Evolutionary conservation across 2,113 vertebrate species (phyloP).

Genomic region (Leucopsar rothschildi): DNA sequence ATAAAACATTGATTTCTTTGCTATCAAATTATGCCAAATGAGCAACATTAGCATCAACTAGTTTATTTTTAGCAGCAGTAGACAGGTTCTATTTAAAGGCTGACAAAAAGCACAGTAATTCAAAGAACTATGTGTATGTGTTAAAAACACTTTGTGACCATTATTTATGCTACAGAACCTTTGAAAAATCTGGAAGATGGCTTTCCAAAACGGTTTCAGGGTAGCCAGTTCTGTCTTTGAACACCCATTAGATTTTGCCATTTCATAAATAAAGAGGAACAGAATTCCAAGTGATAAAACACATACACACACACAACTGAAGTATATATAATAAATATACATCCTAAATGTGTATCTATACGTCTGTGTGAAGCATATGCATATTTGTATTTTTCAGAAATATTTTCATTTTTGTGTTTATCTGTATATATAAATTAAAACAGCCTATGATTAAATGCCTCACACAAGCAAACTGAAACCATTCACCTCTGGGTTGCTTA

Average conservation of each 20-base stretch:
- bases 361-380: not conserved
- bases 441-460: not conserved
- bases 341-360: not conserved
- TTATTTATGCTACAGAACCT: not conserved
- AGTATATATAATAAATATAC: not conserved
- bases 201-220: not conserved
- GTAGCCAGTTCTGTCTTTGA: not conserved
- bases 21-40: not conserved
- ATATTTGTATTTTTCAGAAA: not conserved
- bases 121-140: not conserved
- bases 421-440: not conserved
- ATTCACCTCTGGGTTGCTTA: not conserved
- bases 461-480: not conserved
- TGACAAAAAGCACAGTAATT: not conserved
- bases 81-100: not conserved
- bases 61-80: slow-evolving; percentile 3
- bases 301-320: not conserved
- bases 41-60: not conserved
- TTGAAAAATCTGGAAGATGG: not conserved
- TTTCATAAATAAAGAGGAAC: not conserved
- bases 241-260: not conserved
- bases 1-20: not conserved
- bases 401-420: not conserved
- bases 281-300: not conserved
- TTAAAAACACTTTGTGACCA: not conserved